Evolutionary conservation across 1,140 invertebrate genomes (phyloP).

Genomic region (Arctopsyche grandis): DNA sequence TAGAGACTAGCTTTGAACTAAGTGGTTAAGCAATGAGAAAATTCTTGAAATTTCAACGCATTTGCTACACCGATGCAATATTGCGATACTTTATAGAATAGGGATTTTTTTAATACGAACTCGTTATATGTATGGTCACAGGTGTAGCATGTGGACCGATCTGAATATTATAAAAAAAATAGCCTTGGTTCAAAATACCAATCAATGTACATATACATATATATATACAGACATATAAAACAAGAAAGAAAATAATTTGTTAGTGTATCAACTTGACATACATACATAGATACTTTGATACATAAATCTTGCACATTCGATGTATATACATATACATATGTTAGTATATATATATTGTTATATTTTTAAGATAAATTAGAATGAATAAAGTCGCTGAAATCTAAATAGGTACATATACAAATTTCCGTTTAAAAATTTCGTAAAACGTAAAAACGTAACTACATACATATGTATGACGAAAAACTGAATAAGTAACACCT

Average conservation of each 20-base stretch:
- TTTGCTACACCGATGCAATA: neutral
- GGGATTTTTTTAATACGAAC: neutral
- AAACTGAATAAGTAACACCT: conserved; percentile 8
- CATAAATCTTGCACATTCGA: no score
- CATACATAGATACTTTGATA: no score
- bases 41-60: conserved; percentile 7
- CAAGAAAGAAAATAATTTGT: no score
- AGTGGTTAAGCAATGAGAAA: neutral
- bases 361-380: no score
- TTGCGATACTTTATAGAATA: neutral
- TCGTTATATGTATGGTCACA: neutral
- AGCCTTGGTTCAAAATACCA: neutral
- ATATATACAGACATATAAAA: no score
- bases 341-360: no score
- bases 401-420: no score
- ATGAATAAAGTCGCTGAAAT: no score
- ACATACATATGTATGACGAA: neutral
- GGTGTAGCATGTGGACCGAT: conserved; percentile 5
- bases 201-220: no score
- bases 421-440: neutral
- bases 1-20: no score
- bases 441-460: neutral
- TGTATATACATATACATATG: no score
- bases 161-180: neutral
- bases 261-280: no score